Evolutionary conservation across 2,113 vertebrate genomes (phyloP).

Genomic region (Lepisosteus oculatus): DNA sequence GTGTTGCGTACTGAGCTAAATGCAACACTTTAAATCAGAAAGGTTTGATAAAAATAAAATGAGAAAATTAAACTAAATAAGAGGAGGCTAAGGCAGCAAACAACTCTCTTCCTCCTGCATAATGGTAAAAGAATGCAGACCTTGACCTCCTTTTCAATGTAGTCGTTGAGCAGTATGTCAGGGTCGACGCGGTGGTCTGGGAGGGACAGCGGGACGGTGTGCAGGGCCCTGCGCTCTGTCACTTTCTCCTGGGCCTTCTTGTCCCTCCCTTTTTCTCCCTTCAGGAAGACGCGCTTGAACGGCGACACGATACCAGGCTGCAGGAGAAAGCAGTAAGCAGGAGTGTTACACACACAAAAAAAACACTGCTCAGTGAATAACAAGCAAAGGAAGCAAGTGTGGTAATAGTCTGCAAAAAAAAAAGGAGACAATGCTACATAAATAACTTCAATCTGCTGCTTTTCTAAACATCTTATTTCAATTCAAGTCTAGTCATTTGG

Average conservation of each 20-base stretch:
- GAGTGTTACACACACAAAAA: background rate
- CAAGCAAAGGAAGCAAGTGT: too few relatives aligned
- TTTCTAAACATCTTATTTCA: background rate
- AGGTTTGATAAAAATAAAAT: too few relatives aligned
- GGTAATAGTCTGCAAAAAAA: too few relatives aligned
- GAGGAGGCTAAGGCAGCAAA: too few relatives aligned
- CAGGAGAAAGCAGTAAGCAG: constrained; percentile 26
- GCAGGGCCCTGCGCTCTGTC: constrained; percentile 83
- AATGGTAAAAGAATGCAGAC: constrained; percentile 43
- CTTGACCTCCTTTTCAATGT: constrained; percentile 98
- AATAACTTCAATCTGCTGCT: too few relatives aligned
- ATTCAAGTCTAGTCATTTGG: too few relatives aligned
- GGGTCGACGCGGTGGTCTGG: constrained; percentile 87
- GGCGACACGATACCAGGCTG: constrained; percentile 94
- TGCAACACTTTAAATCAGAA: too few relatives aligned
- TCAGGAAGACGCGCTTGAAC: constrained; percentile 94
- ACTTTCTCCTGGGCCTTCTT: constrained; percentile 93
- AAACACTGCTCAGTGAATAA: too few relatives aligned
- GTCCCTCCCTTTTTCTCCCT: constrained; percentile 88
- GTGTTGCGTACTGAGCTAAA: too few relatives aligned
- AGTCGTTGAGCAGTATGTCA: constrained; percentile 90
- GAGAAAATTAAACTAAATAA: too few relatives aligned
- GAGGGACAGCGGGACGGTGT: constrained; percentile 82
- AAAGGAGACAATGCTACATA: too few relatives aligned
- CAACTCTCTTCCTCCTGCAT: too few relatives aligned